phyloP scores from a whole-genome alignment of 1,140 invertebrate genomes.

The Bacillus rossius region DNA sequence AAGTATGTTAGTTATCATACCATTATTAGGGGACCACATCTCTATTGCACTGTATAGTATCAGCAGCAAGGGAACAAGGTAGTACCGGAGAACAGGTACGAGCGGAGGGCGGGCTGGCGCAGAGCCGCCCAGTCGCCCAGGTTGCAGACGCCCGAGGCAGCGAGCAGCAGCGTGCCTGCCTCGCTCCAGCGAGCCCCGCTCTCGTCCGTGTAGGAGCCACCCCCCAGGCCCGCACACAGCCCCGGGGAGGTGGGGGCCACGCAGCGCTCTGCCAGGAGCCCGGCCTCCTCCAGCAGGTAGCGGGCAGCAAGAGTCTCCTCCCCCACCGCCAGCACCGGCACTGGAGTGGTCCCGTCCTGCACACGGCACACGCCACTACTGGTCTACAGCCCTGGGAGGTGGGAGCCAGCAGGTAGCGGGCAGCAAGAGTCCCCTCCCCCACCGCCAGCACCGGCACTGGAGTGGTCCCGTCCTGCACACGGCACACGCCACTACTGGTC shows the following conservation, averaged over 20 bases:
- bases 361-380: too few relatives aligned
- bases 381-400: too few relatives aligned
- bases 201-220: neutral
- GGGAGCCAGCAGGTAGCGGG: too few relatives aligned
- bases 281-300: conserved; percentile 7
- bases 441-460: too few relatives aligned
- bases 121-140: conserved; percentile 20
- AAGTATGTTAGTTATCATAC: too few relatives aligned
- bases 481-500: too few relatives aligned
- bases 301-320: conserved; percentile 6
- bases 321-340: conserved; percentile 17
- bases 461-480: too few relatives aligned
- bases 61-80: too few relatives aligned
- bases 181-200: conserved; percentile 15
- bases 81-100: conserved; percentile 1
- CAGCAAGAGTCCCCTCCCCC: too few relatives aligned
- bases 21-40: too few relatives aligned
- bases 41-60: too few relatives aligned
- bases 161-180: conserved; percentile 19
- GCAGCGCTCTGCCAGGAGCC: conserved; percentile 1
- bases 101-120: neutral
- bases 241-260: neutral
- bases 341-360: neutral
- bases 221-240: neutral
- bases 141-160: conserved; percentile 18